A percentile compares a stretch with the other conserved stretches of the same genome.
Evolutionary conservation across 92 coral and sea anemone species (phyloP).

Genomic region (Paragorgia papillata): DNA sequence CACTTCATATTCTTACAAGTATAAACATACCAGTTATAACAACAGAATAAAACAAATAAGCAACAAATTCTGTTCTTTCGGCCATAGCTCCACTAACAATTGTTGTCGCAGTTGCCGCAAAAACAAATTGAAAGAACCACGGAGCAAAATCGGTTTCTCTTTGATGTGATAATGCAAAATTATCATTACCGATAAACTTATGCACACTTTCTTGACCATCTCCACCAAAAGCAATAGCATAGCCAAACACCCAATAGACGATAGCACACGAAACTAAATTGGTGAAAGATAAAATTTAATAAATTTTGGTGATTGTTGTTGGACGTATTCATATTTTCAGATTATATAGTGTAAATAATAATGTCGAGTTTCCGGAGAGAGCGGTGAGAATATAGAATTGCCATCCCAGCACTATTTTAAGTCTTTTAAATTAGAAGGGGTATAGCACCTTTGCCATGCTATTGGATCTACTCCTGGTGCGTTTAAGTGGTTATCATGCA

Average conservation of each 20-base stretch:
- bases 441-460: no score
- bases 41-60: slow-evolving; percentile 77
- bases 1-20: no score
- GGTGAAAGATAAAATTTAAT: no score
- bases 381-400: no score
- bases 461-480: no score
- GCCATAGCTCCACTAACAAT: slow-evolving; percentile 99
- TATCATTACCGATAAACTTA: slow-evolving; percentile 68
- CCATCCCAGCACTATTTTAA: no score
- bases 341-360: no score
- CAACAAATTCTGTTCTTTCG: slow-evolving; percentile 88
- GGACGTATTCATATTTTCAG: no score
- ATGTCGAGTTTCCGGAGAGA: no score
- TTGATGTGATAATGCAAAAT: slow-evolving; percentile 64
- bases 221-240: slow-evolving; percentile 83
- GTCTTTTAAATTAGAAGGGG: no score
- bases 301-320: no score
- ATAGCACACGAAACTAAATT: slow-evolving; percentile 76
- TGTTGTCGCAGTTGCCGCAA: slow-evolving; percentile 95
- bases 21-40: slow-evolving; percentile 74
- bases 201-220: slow-evolving; percentile 45
- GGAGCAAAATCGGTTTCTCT: slow-evolving; percentile 52
- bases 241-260: slow-evolving; percentile 82
- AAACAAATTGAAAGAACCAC: slow-evolving; percentile 98
- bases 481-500: no score